A percentile compares a stretch with the other conserved stretches of the same genome.
Evolutionary conservation across 2,113 vertebrate genomes (phyloP).

Genomic region (Phrynosoma blainvillii): DNA sequence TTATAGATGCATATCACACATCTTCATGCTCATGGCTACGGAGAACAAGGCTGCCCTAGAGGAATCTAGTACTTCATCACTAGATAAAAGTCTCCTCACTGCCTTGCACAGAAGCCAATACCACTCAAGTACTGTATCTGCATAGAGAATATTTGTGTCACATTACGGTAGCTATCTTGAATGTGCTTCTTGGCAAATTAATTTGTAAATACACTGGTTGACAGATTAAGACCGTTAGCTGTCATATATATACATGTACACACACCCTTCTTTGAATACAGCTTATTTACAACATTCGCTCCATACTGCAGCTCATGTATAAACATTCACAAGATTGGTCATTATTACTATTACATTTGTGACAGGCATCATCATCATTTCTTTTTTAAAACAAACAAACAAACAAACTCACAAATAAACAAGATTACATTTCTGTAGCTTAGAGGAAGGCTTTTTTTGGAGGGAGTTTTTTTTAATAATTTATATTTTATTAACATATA

Average conservation of each 20-base stretch:
- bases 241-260: background rate
- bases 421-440: conserved; percentile 16
- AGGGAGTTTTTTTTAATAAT: background rate
- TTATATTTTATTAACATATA: too few relatives aligned
- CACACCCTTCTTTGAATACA: background rate
- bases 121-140: background rate
- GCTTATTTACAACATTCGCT: background rate
- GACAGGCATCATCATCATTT: background rate
- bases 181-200: background rate
- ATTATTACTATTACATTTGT: background rate
- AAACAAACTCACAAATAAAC: conserved; percentile 33
- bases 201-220: background rate
- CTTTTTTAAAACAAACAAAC: background rate
- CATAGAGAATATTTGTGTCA: background rate
- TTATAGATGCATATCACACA: background rate
- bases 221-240: background rate
- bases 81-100: background rate
- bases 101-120: background rate
- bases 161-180: background rate
- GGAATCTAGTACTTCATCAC: background rate
- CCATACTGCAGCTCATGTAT: conserved; percentile 1
- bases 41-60: background rate
- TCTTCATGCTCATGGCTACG: background rate
- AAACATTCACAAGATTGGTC: conserved; percentile 18
- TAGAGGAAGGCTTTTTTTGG: background rate